Evolutionary conservation across 2,888 invertebrate genomes (phyloP).

Genomic region (Deroplatys truncata): DNA sequence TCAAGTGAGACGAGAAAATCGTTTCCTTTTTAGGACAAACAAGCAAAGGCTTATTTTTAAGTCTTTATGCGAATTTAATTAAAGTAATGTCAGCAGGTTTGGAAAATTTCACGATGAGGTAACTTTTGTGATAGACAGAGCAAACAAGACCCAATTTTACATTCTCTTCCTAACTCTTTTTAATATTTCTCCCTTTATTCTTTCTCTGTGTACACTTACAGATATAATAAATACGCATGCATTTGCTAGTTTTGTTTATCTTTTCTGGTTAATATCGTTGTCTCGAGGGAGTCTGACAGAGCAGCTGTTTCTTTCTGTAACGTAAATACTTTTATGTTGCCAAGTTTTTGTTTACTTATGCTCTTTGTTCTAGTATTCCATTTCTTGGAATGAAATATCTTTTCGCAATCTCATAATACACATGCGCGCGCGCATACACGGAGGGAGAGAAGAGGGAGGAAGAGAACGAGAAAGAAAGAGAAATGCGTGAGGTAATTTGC

Average conservation of each 20-base stretch:
- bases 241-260: neutral
- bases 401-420: neutral
- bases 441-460: neutral
- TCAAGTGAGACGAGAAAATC: too few relatives aligned
- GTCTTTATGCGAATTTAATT: neutral
- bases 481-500: neutral
- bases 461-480: neutral
- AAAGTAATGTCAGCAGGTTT: neutral
- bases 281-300: neutral
- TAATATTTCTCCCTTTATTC: neutral
- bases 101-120: neutral
- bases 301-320: neutral
- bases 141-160: neutral
- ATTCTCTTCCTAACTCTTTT: neutral
- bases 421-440: neutral
- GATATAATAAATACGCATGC: neutral
- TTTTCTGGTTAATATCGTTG: neutral
- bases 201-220: neutral
- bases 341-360: neutral
- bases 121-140: neutral
- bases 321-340: neutral
- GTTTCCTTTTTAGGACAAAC: neutral
- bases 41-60: neutral
- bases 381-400: neutral
- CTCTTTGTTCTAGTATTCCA: neutral